Evolutionary conservation across 2,113 vertebrate genomes (phyloP).

Genomic region (Elephas maximus): DNA sequence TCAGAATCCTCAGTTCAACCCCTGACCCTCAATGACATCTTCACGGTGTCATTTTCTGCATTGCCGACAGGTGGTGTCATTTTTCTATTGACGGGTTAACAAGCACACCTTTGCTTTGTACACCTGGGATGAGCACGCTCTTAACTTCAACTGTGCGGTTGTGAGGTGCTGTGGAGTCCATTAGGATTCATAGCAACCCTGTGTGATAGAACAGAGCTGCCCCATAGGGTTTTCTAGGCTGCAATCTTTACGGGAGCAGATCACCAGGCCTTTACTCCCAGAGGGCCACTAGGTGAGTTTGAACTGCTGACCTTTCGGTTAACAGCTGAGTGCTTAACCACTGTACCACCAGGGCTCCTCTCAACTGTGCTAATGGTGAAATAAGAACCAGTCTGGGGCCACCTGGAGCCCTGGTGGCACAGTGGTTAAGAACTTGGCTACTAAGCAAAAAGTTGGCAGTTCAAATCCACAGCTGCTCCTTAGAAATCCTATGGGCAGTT

Average conservation of each 20-base stretch:
- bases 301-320: not conserved
- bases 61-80: constrained; percentile 83
- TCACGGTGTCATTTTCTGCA: constrained; percentile 61
- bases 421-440: no score
- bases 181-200: no score
- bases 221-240: not conserved
- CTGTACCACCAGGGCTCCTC: not conserved
- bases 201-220: not conserved
- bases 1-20: not conserved
- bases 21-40: constrained; percentile 56
- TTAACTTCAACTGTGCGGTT: not conserved
- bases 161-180: not conserved
- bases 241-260: not conserved
- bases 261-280: not conserved
- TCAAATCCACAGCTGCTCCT: no score
- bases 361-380: not conserved
- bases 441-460: no score
- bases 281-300: not conserved
- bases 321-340: not conserved
- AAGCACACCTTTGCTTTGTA: constrained; percentile 44
- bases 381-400: not conserved
- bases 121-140: constrained; percentile 18
- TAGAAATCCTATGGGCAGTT: no score
- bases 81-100: constrained; percentile 73
- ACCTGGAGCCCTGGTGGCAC: no score